Evolutionary conservation across 2,888 invertebrate genomes (phyloP), one percentile per base, ranked within the genome.

Genomic region (Timandra comae): DNA sequence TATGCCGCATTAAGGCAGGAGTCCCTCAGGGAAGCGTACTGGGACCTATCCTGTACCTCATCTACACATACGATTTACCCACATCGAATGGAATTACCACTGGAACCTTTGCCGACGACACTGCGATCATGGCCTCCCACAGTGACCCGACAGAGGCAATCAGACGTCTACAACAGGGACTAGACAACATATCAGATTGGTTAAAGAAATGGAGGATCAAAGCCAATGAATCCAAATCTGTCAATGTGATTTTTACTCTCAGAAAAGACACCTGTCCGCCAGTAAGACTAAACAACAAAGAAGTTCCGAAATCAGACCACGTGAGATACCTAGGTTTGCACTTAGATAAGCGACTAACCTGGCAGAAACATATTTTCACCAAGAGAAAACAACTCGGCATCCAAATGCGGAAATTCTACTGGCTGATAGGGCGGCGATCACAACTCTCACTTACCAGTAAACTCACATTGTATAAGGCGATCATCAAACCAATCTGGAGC

Each of bases 321-420:
- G 49, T 40, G 1, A 51, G 37, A 27, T 52, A 50, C 30, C 21
- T 48, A 2, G 45, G 41, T 3, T 35, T 49, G 27, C 41, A 52
- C 12, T 30, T 50, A 3, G 45, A 47, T 20, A 24, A 38, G 9
- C 27, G 32, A 11, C 33, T 46, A 0, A 45, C 41, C 7, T 49
- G 45, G 46, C 28, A 29, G 25, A 49, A 42, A 12, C 45, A 51
- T 19, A 49, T 49, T 5, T 40, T 30, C 22, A 35, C 28, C 6
- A 47, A 49, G 11, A 22, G 40, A 2, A 31, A 35, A 29, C 26
- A 38, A 22, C 33, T 43, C 2, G 30, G 34, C n/a, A 10, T 29
- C 5, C 13, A 29, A 24, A 11, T 40, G 0, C 12, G 39, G 6
- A 23, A 12, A 1, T 10, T 41, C 16, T 22, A 38, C 24, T 48